Evolutionary conservation across 2,113 vertebrate species (phyloP), one percentile per base, ranked within the genome.

Genomic region (Labeo catla): DNA sequence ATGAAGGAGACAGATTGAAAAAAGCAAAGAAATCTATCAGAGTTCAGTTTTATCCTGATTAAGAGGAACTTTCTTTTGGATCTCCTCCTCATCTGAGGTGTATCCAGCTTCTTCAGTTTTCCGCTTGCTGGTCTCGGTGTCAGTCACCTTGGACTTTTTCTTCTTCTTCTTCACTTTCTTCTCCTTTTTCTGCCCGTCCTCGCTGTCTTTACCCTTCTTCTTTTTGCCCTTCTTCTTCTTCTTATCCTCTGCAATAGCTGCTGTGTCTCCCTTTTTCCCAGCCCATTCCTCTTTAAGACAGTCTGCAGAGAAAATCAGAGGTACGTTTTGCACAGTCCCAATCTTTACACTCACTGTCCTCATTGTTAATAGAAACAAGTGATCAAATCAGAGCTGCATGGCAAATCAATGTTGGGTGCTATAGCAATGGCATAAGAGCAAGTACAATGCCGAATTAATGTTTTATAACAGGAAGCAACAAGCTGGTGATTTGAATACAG

Each of bases 231-330:
- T 93, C 80, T 95, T 96, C 86, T 94, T 92, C 87, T 92, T 93
- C 86, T 91, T 93, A 89, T 97, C 96, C 82, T 95, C 94, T 0
- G 92, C 86, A 4, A 94, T 92, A 34, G 95, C 91, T 0, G 95
- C 96, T 6, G 86, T 85, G 86, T 98, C 98, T 1, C 97, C 97
- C 88, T 97, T 99, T 93, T 94, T 98, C 90, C 91, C 94, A 0
- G 52, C 74, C 97, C 96, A 98, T 0, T 74, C 12, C 84, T 95
- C 95, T 0, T 74, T 70, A 87, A 96, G 89, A 54, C 91, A 91
- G 9, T 50, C 91, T 92, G 76, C 90, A 92, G 70, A 72, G 91
- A 93, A 89, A 73, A 8, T 4, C 15, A 59, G 19, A 45, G 9
- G 16, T 3, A 8, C 0, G 2, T 6, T n/a, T 76, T 61, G 36